Evolutionary conservation across 2,113 vertebrate species (phyloP).

Genomic region (Oenanthe oenanthe): DNA sequence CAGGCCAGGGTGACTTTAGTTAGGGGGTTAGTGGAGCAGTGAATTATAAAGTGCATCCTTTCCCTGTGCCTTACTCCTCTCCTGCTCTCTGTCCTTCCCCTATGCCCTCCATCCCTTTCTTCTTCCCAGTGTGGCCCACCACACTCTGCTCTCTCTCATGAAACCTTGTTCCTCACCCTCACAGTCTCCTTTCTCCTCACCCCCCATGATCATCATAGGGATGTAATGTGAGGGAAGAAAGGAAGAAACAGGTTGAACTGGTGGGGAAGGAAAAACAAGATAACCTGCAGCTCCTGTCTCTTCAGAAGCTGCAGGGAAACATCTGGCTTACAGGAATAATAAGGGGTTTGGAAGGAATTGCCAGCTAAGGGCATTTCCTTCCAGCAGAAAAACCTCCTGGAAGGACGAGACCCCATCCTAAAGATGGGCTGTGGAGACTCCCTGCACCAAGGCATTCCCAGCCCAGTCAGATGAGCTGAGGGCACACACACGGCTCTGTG

Average conservation of each 20-base stretch:
- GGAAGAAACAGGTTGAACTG: not conserved
- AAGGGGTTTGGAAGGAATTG: not conserved
- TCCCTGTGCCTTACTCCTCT: not conserved
- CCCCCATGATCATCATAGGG: not conserved
- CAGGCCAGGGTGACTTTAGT: not conserved
- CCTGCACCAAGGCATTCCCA: not conserved
- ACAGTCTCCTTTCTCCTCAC: not conserved
- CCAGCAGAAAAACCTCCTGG: not conserved
- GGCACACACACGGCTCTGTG: not conserved
- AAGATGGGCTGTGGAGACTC: not conserved
- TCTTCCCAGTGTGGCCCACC: not conserved
- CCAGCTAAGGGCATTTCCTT: not conserved
- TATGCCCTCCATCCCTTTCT: not conserved
- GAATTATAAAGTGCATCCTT: not conserved
- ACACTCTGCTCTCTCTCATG: not conserved
- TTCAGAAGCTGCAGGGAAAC: not conserved
- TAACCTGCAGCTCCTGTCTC: not conserved
- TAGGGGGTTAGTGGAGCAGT: not conserved
- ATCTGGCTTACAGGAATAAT: not conserved
- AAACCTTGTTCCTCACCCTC: not conserved
- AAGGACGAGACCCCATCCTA: not conserved
- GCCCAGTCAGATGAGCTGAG: rapidly evolving
- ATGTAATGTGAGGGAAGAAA: not conserved
- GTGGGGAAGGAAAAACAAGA: not conserved
- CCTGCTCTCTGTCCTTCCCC: not conserved